Percentiles rank a stretch among this genome's conserved stretches.
phyloP scores from a whole-genome alignment of 2,888 invertebrate species.

The Epinotia demarniana region DNA sequence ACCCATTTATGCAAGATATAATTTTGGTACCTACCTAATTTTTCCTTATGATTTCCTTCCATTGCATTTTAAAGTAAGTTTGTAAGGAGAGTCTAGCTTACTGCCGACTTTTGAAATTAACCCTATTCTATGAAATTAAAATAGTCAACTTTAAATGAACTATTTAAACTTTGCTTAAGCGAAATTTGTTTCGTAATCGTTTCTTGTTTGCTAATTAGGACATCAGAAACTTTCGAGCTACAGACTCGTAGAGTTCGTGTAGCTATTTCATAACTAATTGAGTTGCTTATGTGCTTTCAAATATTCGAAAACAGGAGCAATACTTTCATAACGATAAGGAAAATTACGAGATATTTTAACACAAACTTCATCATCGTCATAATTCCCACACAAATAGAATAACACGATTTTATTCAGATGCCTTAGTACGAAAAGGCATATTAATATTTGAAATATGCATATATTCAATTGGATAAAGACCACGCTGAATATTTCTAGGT shows the following conservation, averaged over 20 bases:
- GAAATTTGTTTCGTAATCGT: conserved; percentile 35
- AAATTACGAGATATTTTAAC: too few relatives aligned
- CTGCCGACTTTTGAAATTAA: conserved; percentile 14
- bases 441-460: too few relatives aligned
- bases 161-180: conserved; percentile 38
- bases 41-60: not conserved
- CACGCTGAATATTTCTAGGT: too few relatives aligned
- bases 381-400: too few relatives aligned
- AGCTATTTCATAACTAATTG: not conserved
- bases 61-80: not conserved
- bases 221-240: conserved; percentile 26
- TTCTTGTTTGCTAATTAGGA: conserved; percentile 41
- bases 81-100: conserved; percentile 1
- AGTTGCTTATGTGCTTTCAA: not conserved
- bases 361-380: too few relatives aligned
- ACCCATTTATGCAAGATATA: too few relatives aligned
- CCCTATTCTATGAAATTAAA: conserved; percentile 28
- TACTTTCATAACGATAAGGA: not conserved
- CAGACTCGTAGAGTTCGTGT: not conserved
- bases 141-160: conserved; percentile 35
- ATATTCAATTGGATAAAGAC: too few relatives aligned
- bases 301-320: too few relatives aligned
- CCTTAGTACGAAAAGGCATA: too few relatives aligned
- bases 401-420: too few relatives aligned
- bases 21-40: too few relatives aligned